Evolutionary conservation across 2,113 vertebrate genomes (phyloP).

Genomic region (Solenodon paradoxus): DNA sequence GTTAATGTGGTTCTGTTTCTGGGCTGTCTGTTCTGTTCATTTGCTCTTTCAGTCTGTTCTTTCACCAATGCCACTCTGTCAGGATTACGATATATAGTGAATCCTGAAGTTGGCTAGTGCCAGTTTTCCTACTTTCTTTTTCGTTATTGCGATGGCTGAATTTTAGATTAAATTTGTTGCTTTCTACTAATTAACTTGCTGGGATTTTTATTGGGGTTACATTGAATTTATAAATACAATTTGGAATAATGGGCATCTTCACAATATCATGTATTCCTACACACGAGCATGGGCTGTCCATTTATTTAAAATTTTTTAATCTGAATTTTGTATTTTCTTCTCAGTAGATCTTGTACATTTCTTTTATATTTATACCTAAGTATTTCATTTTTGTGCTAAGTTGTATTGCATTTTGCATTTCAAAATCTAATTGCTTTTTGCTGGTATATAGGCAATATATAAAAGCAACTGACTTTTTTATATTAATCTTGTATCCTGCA

Average conservation of each 20-base stretch:
- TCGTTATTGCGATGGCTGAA: not conserved
- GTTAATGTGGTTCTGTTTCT: no score
- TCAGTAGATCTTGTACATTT: not conserved
- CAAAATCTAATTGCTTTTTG: not conserved
- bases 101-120: not conserved
- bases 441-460: not conserved
- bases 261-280: not conserved
- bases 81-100: not conserved
- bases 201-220: not conserved
- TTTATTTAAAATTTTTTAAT: not conserved
- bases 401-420: not conserved
- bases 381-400: not conserved
- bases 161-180: not conserved
- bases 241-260: not conserved
- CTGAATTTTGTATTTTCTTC: not conserved
- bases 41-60: no score
- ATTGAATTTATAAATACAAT: not conserved
- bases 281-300: not conserved
- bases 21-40: no score
- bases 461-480: not conserved
- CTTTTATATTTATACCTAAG: not conserved
- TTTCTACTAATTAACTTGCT: not conserved
- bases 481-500: no score
- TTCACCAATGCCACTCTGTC: fast-evolving
- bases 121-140: not conserved